Evolutionary conservation across 2,113 vertebrate species (phyloP).

Genomic region (Dicaeum eximium): DNA sequence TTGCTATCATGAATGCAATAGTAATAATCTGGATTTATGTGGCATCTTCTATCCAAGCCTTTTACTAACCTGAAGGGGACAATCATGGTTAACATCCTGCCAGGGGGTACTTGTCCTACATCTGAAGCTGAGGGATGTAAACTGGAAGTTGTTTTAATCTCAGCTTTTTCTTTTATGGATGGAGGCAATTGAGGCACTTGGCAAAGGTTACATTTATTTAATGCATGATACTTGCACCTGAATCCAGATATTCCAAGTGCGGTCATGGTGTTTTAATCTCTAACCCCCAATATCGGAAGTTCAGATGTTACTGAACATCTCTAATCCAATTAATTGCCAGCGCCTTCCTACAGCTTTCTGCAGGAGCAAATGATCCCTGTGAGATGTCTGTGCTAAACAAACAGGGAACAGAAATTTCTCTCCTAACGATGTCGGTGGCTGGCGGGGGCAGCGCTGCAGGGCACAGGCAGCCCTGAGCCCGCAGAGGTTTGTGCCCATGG

Average conservation of each 20-base stretch:
- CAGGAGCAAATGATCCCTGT: not conserved
- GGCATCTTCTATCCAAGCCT: not conserved
- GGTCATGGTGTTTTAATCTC: not conserved
- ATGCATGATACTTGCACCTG: not conserved
- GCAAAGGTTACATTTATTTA: not conserved
- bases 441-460: rapidly evolving
- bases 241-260: not conserved
- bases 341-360: not conserved
- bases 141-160: not conserved
- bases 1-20: not conserved
- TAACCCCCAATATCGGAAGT: not conserved
- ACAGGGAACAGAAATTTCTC: not conserved
- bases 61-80: not conserved
- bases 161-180: not conserved
- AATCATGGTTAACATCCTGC: not conserved
- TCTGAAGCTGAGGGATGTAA: not conserved
- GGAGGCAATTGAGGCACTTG: not conserved
- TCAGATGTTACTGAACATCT: not conserved
- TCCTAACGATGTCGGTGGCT: not conserved
- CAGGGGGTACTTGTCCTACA: not conserved
- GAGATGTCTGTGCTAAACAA: not conserved
- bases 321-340: not conserved
- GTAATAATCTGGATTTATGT: not conserved
- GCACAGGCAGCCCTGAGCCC: not conserved
- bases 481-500: rapidly evolving